Conservation (phyloP, 2,888 invertebrate species). For the Bimastos eiseni region DNA sequence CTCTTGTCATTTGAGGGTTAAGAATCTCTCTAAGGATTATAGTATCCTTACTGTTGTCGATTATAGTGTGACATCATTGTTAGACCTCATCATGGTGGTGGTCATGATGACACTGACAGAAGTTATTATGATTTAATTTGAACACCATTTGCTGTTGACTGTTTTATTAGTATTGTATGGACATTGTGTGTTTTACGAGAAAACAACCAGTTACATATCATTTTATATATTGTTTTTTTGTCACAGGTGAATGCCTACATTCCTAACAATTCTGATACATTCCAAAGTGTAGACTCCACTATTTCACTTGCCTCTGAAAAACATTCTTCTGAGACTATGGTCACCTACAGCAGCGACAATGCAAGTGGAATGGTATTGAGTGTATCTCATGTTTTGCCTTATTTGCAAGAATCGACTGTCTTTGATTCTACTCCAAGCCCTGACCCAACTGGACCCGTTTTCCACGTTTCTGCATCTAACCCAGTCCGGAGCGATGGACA, state of each 20-base stretch:
- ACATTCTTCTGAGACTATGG: neutral
- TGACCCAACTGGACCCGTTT: neutral
- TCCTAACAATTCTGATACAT: neutral
- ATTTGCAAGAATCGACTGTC: neutral
- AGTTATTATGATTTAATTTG: neutral
- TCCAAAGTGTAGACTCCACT: neutral
- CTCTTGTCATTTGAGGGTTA: too few relatives aligned
- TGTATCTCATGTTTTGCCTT: neutral
- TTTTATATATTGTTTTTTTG: neutral
- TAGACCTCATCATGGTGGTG: neutral
- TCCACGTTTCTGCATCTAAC: neutral
- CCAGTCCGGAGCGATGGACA: neutral
- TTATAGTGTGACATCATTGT: neutral
- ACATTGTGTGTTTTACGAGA: too few relatives aligned
- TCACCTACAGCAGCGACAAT: too few relatives aligned
- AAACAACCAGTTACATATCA: too few relatives aligned
- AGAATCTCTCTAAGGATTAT: too few relatives aligned
- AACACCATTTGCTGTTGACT: neutral
- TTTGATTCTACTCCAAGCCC: neutral
- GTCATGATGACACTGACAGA: neutral
- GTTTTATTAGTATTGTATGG: neutral
- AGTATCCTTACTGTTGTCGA: too few relatives aligned
- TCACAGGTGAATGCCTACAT: neutral
- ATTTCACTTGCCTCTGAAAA: neutral
- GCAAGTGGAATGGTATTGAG: neutral